phyloP scores from a whole-genome alignment of 2,113 vertebrate species.

The Felis catus region F.catus_Fca126_mat1.0 CM031412.1:69147001-69147500 shows the following conservation, averaged over 20 bases:
- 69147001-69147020: not conserved
- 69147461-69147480: not conserved
- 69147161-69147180: not conserved
- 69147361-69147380: no score
- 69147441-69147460: not conserved
- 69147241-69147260: no score
- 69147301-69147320: no score
- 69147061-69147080: not conserved
- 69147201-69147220: not conserved
- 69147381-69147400: no score
- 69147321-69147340: no score
- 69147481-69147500: not conserved
- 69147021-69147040: not conserved
- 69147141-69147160: not conserved
- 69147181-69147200: not conserved
- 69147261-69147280: no score
- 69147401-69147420: no score
- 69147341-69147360: no score
- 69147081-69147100: not conserved
- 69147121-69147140: slow-evolving; percentile 1
- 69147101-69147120: not conserved
- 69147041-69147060: not conserved
- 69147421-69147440: not conserved
- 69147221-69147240: not conserved
- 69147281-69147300: no score